Conservation (phyloP, 2,113 vertebrate genomes). For the Pipra filicauda region DNA sequence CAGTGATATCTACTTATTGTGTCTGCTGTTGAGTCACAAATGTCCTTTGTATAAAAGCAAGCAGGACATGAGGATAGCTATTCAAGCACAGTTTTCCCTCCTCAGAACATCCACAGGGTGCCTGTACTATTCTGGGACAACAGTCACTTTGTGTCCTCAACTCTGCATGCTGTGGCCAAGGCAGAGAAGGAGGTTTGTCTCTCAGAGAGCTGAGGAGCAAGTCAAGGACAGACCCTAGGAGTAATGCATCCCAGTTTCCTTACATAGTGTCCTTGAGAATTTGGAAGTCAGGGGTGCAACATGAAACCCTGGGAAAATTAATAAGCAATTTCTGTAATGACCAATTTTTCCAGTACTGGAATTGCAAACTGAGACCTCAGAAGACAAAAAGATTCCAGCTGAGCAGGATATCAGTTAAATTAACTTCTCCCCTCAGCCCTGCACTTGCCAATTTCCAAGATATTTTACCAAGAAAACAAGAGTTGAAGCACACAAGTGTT, state of each 20-base stretch:
- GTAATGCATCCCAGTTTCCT: background rate
- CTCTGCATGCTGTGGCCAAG: background rate
- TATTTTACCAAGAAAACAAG: constrained; percentile 34
- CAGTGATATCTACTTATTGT: background rate
- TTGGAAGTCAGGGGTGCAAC: background rate
- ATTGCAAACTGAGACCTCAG: background rate
- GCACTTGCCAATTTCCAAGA: constrained; percentile 15
- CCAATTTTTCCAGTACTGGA: background rate
- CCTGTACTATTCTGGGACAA: background rate
- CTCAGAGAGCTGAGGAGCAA: background rate
- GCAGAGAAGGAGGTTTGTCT: background rate
- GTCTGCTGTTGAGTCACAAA: background rate
- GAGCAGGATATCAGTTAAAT: constrained; percentile 19
- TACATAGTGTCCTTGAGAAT: background rate
- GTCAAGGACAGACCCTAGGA: background rate
- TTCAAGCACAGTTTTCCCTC: background rate
- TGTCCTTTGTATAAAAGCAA: background rate
- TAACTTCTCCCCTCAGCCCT: constrained; percentile 24
- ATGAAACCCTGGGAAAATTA: constrained; percentile 22
- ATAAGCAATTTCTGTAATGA: background rate
- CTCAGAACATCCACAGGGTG: background rate
- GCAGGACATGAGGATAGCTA: background rate
- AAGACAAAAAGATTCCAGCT: background rate
- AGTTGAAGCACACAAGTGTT: background rate
- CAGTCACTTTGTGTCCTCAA: background rate